Percentiles rank a stretch among this genome's conserved stretches.
Conservation (phyloP, 2,113 vertebrate genomes). For the Sapayoa aenigma region DNA sequence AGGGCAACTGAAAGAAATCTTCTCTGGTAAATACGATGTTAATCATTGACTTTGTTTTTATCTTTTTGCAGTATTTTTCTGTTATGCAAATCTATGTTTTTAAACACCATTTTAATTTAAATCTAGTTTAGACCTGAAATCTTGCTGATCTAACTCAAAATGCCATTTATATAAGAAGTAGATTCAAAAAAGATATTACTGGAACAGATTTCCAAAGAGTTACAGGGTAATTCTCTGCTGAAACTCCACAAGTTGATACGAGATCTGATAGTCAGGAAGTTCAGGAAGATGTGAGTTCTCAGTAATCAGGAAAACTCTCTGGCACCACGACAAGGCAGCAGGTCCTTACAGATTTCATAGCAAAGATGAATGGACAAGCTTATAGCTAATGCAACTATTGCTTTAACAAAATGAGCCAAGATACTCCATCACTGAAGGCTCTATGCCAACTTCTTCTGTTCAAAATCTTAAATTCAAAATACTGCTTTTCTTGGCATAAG, state of each 20-base stretch:
- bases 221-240: background rate
- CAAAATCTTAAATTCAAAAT: background rate
- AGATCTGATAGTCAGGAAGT: background rate
- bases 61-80: background rate
- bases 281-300: background rate
- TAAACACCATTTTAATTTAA: background rate
- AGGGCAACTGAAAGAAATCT: background rate
- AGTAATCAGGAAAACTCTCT: background rate
- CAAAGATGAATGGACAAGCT: background rate
- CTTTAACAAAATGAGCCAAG: background rate
- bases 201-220: background rate
- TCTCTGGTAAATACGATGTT: background rate
- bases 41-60: background rate
- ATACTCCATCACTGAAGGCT: rapidly evolving
- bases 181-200: background rate
- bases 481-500: background rate
- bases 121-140: background rate
- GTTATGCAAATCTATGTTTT: background rate
- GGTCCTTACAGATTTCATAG: background rate
- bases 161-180: background rate
- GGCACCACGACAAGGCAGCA: background rate
- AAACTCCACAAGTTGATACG: background rate
- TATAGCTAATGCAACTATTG: background rate
- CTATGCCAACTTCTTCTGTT: background rate
- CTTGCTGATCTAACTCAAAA: background rate